Percentiles rank a stretch among this genome's conserved stretches.
Evolutionary conservation across 2,113 vertebrate species (phyloP).

Genomic region (Butorides virescens): DNA sequence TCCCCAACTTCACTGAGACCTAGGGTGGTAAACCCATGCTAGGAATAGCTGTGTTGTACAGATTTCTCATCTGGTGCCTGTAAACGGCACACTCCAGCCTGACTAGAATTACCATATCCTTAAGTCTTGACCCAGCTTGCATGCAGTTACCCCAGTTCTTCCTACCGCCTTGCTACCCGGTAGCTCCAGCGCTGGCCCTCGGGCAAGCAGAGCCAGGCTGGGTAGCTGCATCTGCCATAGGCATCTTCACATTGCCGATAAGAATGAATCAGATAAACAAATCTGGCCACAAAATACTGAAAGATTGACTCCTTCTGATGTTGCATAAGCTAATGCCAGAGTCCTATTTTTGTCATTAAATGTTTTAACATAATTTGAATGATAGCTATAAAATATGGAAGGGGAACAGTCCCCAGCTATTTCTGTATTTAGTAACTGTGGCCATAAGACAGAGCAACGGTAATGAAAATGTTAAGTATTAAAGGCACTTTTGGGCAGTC

Average conservation of each 20-base stretch:
- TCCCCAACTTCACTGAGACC: background rate
- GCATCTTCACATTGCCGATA: background rate
- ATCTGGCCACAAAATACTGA: background rate
- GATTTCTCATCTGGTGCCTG: background rate
- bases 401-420: background rate
- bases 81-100: background rate
- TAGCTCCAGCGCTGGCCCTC: background rate
- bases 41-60: background rate
- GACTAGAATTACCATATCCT: background rate
- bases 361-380: background rate
- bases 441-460: background rate
- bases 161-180: fast-evolving
- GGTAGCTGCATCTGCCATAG: background rate
- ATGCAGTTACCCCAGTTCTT: background rate
- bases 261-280: background rate
- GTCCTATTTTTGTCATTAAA: background rate
- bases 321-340: background rate
- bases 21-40: background rate
- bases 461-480: background rate
- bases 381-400: background rate
- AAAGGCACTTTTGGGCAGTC: background rate
- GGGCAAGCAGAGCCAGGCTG: background rate
- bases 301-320: background rate
- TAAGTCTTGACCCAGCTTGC: background rate
- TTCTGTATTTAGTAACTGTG: background rate